Percentiles rank a stretch among this genome's conserved stretches.
These are phyloP conservation scores for Sebastes hopkinsi DNA, from an alignment of 2,797 vertebrate species.

Conservation along the genomic window DNA sequence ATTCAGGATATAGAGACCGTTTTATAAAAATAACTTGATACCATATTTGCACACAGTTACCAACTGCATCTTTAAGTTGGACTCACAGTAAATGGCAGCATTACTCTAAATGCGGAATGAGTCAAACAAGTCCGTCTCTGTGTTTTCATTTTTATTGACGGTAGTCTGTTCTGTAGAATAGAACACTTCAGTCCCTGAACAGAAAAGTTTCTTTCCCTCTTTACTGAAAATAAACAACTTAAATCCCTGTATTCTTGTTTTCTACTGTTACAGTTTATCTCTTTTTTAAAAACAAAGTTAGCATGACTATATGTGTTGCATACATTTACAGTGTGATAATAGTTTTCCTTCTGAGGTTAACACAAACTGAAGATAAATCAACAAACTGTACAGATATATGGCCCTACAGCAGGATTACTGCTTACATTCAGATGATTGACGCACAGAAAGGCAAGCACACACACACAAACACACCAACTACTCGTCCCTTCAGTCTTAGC, in stretches of 20 bases:
- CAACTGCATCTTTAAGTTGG: not conserved
- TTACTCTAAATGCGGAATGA: constrained; percentile 2
- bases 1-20: too few species aligned
- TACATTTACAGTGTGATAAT: constrained; percentile 78
- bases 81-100: not conserved
- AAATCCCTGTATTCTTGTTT: constrained; percentile 30
- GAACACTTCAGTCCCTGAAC: constrained; percentile 70
- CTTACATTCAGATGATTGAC: constrained; percentile 87
- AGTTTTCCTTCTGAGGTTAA: constrained; percentile 68
- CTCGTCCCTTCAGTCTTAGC: constrained; percentile 13
- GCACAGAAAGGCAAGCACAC: constrained; percentile 46
- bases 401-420: constrained; percentile 70
- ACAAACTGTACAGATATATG: constrained; percentile 62
- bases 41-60: too few species aligned
- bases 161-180: constrained; percentile 64
- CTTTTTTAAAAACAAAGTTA: constrained; percentile 59
- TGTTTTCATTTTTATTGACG: constrained; percentile 67
- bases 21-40: too few species aligned
- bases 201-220: constrained; percentile 51
- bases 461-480: not conserved
- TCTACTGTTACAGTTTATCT: constrained; percentile 28
- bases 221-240: constrained; percentile 50
- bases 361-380: constrained; percentile 67
- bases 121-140: not conserved
- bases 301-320: constrained; percentile 70